Evolutionary conservation across 2,797 vertebrate genomes (phyloP).

Genomic region (Harpagifer antarcticus): DNA sequence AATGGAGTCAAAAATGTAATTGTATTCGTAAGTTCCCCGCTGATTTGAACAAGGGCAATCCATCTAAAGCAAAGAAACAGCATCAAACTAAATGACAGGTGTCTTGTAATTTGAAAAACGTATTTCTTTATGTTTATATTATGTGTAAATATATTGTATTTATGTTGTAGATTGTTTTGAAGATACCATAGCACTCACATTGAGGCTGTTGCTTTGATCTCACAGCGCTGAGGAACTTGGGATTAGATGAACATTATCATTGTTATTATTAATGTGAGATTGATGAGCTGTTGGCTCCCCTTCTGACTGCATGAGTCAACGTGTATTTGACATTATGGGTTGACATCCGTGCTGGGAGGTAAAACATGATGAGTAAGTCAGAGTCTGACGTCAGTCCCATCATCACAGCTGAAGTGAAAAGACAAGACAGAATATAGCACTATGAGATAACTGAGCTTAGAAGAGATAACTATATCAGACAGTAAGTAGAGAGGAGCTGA

Average conservation of each 20-base stretch:
- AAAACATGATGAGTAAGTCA: conserved; percentile 25
- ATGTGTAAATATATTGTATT: background rate
- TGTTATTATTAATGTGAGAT: background rate
- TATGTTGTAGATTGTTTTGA: background rate
- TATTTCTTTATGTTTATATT: background rate
- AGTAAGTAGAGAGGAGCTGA: background rate
- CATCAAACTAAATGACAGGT: background rate
- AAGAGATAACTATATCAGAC: background rate
- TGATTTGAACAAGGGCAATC: background rate
- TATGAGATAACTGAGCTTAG: background rate
- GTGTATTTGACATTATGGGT: background rate
- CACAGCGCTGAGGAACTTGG: background rate
- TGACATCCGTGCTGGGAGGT: conserved; percentile 8
- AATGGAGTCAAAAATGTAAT: background rate
- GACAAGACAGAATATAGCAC: background rate
- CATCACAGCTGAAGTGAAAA: background rate
- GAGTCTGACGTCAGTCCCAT: conserved; percentile 1
- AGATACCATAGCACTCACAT: too few species aligned
- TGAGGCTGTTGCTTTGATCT: conserved; percentile 6
- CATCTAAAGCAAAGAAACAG: background rate
- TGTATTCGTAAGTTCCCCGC: too few species aligned
- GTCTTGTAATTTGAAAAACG: background rate
- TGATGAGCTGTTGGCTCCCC: background rate
- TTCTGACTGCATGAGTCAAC: conserved; percentile 23
- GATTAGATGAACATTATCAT: background rate